Base-by-base conservation (phyloP, 1,140 invertebrate species). In the Lordiphosa mommai region DNA sequence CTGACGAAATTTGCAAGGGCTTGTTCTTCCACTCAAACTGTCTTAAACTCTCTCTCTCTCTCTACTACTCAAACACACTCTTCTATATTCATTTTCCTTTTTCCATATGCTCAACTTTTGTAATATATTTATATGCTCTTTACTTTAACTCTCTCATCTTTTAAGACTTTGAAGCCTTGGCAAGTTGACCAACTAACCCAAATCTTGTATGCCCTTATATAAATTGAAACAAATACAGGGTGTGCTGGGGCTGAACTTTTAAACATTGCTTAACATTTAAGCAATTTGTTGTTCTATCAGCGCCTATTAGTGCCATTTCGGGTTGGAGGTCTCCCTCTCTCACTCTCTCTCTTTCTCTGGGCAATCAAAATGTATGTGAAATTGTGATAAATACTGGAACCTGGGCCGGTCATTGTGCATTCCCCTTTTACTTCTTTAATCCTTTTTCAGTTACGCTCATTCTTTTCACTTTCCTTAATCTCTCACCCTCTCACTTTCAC, bases 101-200 rank as follows among this genome's bases (percentile, higher is more conserved):
- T 27, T 27, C 6, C 23, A 27, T 6, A 27, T 7, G 34, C 72
- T 84, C 30, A 9, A 51, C 77, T 85, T 77, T 84, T 84, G 77
- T 84, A 84, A 77, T 84, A 84, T 73, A 73, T 84, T 77, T 84
- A 72, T 85, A 49, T 76, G 34, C 46, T 5, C 29, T 43, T 7
- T 23, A 8, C 14, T 4, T 50, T 27, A 12, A 55, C 38, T 34
- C 36, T 53, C 10, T 36, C 37, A 44, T 36, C 1, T 41, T 37
- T 47, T 34, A 27, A 27, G 23, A 6, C 23, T 27, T 20, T 87
- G 14, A 59, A 60, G 58, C 47, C 59, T 50, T 36, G 38, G 7
- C 17, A 9, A 32, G 23, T 27, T 27, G 23, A 7, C 23, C 23
- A 27, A 6, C 6, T 27, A 4, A 27, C 23, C 23, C 23, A 27